Evolutionary conservation across 2,113 vertebrate genomes (phyloP).

Genomic region (Rhodinocichla rosea): DNA sequence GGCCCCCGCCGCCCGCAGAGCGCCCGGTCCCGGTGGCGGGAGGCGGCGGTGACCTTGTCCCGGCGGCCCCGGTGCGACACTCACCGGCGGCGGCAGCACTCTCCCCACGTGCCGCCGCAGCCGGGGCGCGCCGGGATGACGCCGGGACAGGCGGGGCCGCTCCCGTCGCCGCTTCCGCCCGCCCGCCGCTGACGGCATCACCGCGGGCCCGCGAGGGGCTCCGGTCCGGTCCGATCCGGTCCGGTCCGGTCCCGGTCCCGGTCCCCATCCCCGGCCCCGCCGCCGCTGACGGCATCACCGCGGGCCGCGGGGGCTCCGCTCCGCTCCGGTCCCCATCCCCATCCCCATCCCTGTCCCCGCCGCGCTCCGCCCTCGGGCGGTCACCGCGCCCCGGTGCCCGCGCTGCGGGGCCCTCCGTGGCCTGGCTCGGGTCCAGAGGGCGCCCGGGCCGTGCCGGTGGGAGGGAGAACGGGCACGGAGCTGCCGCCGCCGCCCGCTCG

Average conservation of each 20-base stretch:
- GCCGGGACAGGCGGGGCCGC: not conserved
- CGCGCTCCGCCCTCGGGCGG: not conserved
- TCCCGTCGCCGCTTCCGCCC: not conserved
- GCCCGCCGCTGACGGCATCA: not conserved
- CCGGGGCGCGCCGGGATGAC: not conserved
- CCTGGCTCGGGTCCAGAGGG: not conserved
- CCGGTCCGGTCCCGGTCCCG: not conserved
- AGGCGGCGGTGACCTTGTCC: not conserved
- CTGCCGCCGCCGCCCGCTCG: not conserved
- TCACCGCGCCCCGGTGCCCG: not conserved
- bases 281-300: too few species aligned
- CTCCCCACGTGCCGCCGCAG: not conserved
- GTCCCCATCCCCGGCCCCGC: too few species aligned
- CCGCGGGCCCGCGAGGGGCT: too few species aligned
- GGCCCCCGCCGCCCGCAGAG: not conserved
- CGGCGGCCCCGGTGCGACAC: not conserved
- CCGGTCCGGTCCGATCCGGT: too few species aligned
- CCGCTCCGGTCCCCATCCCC: too few species aligned
- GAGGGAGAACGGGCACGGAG: not conserved
- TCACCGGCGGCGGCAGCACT: not conserved
- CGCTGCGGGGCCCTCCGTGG: not conserved
- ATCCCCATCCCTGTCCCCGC: too few species aligned
- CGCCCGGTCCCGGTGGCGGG: not conserved
- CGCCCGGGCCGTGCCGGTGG: not conserved
- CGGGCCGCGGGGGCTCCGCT: too few species aligned